phyloP scores from a whole-genome alignment of 2,113 vertebrate species.

The Scomber japonicus region DNA sequence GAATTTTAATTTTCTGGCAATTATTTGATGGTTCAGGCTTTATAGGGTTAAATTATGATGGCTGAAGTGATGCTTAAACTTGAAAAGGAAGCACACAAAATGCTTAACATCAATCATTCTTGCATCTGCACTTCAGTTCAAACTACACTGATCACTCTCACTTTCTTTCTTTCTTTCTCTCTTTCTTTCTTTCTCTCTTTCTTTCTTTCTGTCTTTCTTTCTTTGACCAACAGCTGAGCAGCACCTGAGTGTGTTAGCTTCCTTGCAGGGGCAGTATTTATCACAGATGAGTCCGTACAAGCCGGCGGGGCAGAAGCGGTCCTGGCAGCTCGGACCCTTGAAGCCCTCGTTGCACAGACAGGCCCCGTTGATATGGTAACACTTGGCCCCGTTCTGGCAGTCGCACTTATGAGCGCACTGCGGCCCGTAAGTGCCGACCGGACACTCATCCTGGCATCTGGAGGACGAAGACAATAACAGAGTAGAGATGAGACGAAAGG shows the following conservation, averaged over 20 bases:
- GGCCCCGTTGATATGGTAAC: constrained; percentile 92
- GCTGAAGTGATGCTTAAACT: no score
- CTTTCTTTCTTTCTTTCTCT: no score
- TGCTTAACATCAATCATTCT: no score
- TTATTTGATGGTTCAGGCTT: no score
- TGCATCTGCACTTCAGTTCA: no score
- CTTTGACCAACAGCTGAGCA: constrained; percentile 1
- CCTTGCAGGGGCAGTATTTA: constrained; percentile 90
- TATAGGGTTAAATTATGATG: no score
- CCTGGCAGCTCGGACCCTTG: constrained; percentile 92
- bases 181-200: no score
- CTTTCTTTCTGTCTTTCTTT: no score
- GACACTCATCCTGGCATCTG: constrained; percentile 97
- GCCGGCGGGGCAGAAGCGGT: constrained; percentile 92
- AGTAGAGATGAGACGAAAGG: not conserved
- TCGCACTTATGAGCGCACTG: constrained; percentile 92
- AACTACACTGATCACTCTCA: no score
- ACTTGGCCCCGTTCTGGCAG: constrained; percentile 94
- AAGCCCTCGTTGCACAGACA: constrained; percentile 95
- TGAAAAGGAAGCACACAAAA: no score
- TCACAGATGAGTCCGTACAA: constrained; percentile 93
- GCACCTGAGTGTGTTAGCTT: constrained; percentile 91
- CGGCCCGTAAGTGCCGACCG: constrained; percentile 91
- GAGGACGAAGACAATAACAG: not conserved
- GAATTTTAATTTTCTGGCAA: no score